Evolutionary conservation across 2,113 vertebrate genomes (phyloP), one percentile per base, ranked within the genome.

Genomic region (Xiphophorus hellerii): DNA sequence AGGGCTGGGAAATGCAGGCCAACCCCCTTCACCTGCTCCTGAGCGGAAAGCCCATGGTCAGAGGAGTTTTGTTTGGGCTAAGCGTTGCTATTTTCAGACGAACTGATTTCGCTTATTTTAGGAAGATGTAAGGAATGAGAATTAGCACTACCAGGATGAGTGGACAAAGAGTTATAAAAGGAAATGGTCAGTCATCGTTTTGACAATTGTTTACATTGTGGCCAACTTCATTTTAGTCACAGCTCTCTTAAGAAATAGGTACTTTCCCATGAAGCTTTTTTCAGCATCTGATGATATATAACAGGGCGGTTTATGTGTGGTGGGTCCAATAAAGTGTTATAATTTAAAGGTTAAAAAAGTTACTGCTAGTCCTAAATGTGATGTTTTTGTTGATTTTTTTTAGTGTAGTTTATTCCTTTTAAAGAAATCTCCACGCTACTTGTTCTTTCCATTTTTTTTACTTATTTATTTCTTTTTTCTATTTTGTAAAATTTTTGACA

Each of bases 141-240:
- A 90, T 86, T 87, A 87, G 81, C 83, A 77, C 62, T 73, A 89
- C 84, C 78, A 90, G 79, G 80, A 92, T 91, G 88, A 93, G 88
- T 90, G 82, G 87, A 90, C 89, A 70, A 78, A 77, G 85, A 84
- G 89, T 84, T 92, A 91, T 83, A 89, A 84, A 65, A 69, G 89
- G 87, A 91, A 90, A 91, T 67, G 85, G 87, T 87, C 88, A 86
- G 90, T 91, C 85, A 92, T 84, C 68, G 73, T 88, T 81, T 75
- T 80, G 84, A 90, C 86, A 86, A 84, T 85, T 90, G 86, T 91
- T 92, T 91, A 88, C 84, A 83, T 91, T 93, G 91, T 91, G 90
- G 90, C 67, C 63, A 72, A 73, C 87, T 79, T 90, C 69, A 76
- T 88, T 89, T 84, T 87, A 84, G 90, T 90, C 88, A 85, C 73